phyloP scores from a whole-genome alignment of 2,113 vertebrate genomes.

The Vimba vimba region DNA sequence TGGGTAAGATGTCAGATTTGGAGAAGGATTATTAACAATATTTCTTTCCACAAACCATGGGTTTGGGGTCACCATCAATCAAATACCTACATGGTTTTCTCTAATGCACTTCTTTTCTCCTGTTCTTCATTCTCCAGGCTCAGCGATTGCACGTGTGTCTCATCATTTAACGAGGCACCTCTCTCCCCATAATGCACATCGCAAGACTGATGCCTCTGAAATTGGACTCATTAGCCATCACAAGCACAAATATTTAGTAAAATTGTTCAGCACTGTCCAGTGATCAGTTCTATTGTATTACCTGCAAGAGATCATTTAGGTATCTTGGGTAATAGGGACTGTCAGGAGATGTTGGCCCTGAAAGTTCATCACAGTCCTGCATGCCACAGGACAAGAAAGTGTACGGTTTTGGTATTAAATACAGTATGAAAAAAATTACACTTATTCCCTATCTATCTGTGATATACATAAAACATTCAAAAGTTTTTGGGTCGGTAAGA shows the following conservation, averaged over 20 bases:
- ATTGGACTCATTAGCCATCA: slow-evolving; percentile 37
- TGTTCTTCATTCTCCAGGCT: slow-evolving; percentile 76
- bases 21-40: neutral
- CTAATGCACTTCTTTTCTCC: slow-evolving; percentile 78
- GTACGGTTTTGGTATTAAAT: neutral
- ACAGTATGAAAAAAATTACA: slow-evolving; percentile 10
- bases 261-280: neutral
- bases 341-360: neutral
- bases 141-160: slow-evolving; percentile 69
- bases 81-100: slow-evolving; percentile 86
- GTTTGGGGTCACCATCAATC: neutral
- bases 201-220: slow-evolving; percentile 67
- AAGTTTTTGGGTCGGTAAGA: neutral
- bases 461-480: neutral
- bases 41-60: neutral
- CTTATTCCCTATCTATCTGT: neutral
- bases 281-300: neutral
- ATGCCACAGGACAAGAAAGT: neutral
- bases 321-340: slow-evolving; percentile 9
- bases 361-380: slow-evolving; percentile 14
- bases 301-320: slow-evolving; percentile 33
- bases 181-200: slow-evolving; percentile 65
- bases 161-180: slow-evolving; percentile 63
- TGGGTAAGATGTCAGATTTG: neutral
- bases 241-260: neutral